phyloP scores from a whole-genome alignment of 2,888 invertebrate species.

The Aleiodes alternator region DNA sequence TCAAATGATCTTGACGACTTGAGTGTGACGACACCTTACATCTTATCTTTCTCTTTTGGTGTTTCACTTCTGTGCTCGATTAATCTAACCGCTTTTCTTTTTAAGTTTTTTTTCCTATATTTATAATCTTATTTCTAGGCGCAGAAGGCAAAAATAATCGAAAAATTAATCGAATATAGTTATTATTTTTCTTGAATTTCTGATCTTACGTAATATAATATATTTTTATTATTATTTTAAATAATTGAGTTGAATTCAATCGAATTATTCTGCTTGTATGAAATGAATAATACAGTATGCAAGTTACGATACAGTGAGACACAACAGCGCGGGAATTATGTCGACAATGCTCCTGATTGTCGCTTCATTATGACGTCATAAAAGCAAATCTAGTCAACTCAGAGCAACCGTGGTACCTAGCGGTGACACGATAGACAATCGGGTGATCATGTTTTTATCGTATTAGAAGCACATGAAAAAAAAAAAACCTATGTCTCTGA shows the following conservation, averaged over 20 bases:
- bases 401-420: slow-evolving; percentile 55
- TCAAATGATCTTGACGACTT: slow-evolving; percentile 21
- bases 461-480: background rate
- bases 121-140: too few relatives aligned
- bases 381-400: slow-evolving; percentile 71
- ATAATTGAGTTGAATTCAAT: slow-evolving; percentile 6
- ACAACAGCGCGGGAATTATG: slow-evolving; percentile 73
- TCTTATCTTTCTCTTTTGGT: slow-evolving; percentile 12
- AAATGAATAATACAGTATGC: slow-evolving; percentile 2
- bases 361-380: slow-evolving; percentile 75
- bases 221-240: too few relatives aligned
- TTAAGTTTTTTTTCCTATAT: background rate
- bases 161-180: too few relatives aligned
- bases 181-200: too few relatives aligned
- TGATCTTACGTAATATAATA: too few relatives aligned
- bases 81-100: background rate
- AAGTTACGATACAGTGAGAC: slow-evolving; percentile 62
- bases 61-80: slow-evolving; percentile 17
- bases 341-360: slow-evolving; percentile 75
- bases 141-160: too few relatives aligned
- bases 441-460: slow-evolving; percentile 23
- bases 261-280: slow-evolving; percentile 11
- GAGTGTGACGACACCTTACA: slow-evolving; percentile 24
- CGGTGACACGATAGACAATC: slow-evolving; percentile 26
- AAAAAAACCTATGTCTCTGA: background rate